Evolutionary conservation across 2,797 vertebrate genomes (phyloP).

Genomic region (Pseudochromis fuscus): DNA sequence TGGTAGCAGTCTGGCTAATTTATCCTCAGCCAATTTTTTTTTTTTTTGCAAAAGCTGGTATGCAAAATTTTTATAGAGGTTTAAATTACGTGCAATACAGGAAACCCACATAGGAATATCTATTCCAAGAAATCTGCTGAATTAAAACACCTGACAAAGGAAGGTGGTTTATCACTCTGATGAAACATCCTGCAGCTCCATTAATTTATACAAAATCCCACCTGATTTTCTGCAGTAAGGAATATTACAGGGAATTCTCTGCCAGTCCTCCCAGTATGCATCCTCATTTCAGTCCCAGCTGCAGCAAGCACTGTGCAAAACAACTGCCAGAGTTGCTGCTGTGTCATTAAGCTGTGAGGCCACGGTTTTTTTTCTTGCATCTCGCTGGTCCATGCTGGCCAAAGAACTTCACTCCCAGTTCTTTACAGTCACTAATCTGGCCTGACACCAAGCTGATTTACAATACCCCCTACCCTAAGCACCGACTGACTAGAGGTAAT

Average conservation of each 20-base stretch:
- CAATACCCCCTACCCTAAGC: constrained; percentile 78
- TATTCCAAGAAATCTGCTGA: constrained; percentile 1
- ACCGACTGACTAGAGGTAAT: constrained; percentile 79
- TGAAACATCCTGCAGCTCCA: constrained; percentile 14
- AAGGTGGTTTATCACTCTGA: constrained; percentile 18
- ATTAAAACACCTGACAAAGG: constrained; percentile 17
- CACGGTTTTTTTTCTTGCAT: constrained; percentile 60
- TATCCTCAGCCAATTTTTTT: constrained; percentile 23
- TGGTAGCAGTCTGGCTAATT: constrained; percentile 24
- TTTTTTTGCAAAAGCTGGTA: constrained; percentile 20
- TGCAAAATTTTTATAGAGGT: constrained; percentile 24
- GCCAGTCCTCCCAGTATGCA: neutral
- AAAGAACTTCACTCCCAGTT: constrained; percentile 63
- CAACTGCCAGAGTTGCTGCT: constrained; percentile 48
- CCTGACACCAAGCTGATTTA: constrained; percentile 85
- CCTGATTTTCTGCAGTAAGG: constrained; percentile 20
- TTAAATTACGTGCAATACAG: neutral
- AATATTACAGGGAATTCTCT: neutral
- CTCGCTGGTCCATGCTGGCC: constrained; percentile 64
- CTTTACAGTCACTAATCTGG: constrained; percentile 83
- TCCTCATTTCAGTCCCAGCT: constrained; percentile 5
- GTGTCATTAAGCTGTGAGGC: constrained; percentile 48
- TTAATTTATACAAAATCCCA: constrained; percentile 7
- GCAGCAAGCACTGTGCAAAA: constrained; percentile 45
- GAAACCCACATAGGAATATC: neutral